A percentile compares a stretch with the other conserved stretches of the same genome.
These are phyloP conservation scores for Falco cherrug DNA, from an alignment of 2,797 vertebrate species.

Conservation along the genomic window DNA sequence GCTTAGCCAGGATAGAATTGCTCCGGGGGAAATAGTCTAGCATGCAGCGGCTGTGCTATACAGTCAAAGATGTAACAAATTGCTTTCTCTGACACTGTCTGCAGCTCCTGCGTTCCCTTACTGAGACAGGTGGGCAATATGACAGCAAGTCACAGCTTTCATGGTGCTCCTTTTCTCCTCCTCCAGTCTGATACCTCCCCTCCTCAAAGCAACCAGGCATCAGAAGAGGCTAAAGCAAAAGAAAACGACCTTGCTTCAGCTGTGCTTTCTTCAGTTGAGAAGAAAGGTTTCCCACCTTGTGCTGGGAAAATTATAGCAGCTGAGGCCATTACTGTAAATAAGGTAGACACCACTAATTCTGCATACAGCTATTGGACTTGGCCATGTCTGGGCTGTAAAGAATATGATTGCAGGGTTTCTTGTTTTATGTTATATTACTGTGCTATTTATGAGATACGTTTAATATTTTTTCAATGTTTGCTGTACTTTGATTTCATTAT, in stretches of 20 bases:
- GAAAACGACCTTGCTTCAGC: not conserved
- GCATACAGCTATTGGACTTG: not conserved
- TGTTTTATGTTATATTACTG: not conserved
- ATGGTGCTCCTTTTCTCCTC: not conserved
- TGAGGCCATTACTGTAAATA: not conserved
- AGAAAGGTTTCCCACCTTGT: no score
- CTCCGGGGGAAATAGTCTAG: not conserved
- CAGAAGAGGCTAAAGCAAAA: not conserved
- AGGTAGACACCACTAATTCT: not conserved
- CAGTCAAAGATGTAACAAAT: not conserved
- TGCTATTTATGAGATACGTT: not conserved
- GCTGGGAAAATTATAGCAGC: not conserved
- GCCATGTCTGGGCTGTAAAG: not conserved
- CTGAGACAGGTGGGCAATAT: rapidly evolving
- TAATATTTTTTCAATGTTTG: not conserved
- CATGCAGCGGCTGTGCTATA: not conserved
- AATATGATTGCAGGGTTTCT: not conserved
- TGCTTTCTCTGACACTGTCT: not conserved
- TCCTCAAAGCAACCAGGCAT: not conserved
- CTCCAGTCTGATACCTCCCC: not conserved
- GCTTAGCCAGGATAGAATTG: not conserved
- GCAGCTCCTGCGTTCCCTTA: not conserved
- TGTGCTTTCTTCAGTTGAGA: not conserved
- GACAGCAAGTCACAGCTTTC: not conserved
- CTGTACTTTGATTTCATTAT: not conserved